These are phyloP conservation scores for Baccha elongata DNA, from an alignment of 2,888 invertebrate species.

Conservation along the genomic window DNA sequence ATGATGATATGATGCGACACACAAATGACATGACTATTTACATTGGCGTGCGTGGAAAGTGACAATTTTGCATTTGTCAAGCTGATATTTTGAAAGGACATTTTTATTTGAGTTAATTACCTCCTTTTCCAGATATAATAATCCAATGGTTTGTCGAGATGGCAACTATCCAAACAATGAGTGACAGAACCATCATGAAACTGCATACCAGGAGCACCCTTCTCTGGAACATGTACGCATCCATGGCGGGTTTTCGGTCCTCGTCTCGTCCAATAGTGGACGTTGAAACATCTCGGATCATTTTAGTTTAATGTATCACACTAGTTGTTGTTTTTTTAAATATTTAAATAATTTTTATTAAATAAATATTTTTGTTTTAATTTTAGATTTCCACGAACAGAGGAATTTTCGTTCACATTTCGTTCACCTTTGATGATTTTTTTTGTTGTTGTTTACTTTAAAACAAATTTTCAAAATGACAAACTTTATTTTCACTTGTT, in stretches of 20 bases:
- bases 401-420: constrained; percentile 51
- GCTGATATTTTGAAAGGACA: constrained; percentile 20
- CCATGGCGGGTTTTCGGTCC: constrained; percentile 84
- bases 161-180: constrained; percentile 88
- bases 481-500: constrained; percentile 29
- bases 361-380: constrained; percentile 16
- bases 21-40: constrained; percentile 22
- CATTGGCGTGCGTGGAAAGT: not conserved
- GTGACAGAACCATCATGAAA: constrained; percentile 85
- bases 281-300: constrained; percentile 83
- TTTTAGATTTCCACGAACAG: constrained; percentile 8
- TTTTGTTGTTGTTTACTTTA: constrained; percentile 10
- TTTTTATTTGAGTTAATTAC: constrained; percentile 74
- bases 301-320: constrained; percentile 74
- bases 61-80: constrained; percentile 50
- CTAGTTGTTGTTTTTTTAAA: not conserved
- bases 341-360: constrained; percentile 10
- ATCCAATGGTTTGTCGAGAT: constrained; percentile 90
- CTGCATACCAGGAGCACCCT: constrained; percentile 89
- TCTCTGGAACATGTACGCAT: constrained; percentile 87
- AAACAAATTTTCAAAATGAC: constrained; percentile 4
- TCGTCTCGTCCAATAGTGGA: constrained; percentile 86
- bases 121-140: constrained; percentile 83
- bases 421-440: constrained; percentile 31
- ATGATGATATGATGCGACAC: constrained; percentile 10